phyloP scores from a whole-genome alignment of 2,797 vertebrate genomes.

The Agapornis canus region DNA sequence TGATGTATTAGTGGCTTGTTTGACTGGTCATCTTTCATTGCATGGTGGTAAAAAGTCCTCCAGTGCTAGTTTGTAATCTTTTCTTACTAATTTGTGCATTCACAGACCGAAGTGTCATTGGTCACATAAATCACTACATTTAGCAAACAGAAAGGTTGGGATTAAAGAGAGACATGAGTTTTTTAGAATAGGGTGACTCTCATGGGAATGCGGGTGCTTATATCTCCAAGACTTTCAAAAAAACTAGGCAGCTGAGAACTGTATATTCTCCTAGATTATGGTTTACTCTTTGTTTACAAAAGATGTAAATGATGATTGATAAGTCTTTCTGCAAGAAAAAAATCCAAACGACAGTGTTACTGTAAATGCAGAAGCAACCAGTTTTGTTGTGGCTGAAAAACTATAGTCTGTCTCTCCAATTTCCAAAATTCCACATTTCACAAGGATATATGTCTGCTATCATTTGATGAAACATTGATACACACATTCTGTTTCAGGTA shows the following conservation, averaged over 20 bases:
- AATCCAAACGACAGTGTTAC: not conserved
- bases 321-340: not conserved
- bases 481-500: not conserved
- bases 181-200: not conserved
- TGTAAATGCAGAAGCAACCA: not conserved
- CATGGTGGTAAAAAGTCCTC: not conserved
- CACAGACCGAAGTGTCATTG: not conserved
- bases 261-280: not conserved
- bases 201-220: not conserved
- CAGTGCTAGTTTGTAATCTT: not conserved
- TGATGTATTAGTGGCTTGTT: not conserved
- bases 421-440: not conserved
- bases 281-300: not conserved
- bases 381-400: not conserved
- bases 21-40: not conserved
- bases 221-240: not conserved
- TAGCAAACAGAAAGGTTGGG: not conserved
- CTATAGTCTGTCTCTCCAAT: not conserved
- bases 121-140: not conserved
- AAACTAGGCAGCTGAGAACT: not conserved
- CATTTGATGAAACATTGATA: not conserved
- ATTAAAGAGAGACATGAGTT: not conserved
- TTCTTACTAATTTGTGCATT: not conserved
- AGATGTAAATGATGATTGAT: not conserved
- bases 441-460: not conserved